A percentile compares a stretch with the other conserved stretches of the same genome.
These are phyloP conservation scores for Bothrops alternatus DNA, from an alignment of 2,797 vertebrate genomes.

Conservation along the genomic window DNA sequence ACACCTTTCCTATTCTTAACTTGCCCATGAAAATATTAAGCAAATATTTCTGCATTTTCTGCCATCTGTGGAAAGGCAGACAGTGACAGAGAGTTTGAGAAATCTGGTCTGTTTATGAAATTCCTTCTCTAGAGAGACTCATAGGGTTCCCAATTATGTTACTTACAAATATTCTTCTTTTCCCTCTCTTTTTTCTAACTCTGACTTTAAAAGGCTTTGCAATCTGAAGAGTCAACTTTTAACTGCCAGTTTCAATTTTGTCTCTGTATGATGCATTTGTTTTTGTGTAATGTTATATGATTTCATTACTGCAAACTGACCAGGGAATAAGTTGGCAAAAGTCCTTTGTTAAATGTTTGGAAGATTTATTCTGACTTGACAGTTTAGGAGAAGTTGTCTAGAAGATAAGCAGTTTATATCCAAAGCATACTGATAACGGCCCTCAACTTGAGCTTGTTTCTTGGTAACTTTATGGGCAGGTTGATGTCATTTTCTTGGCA, in stretches of 20 bases:
- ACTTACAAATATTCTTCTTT: background rate
- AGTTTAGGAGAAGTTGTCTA: background rate
- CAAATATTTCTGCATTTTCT: too few relatives aligned
- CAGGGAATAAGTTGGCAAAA: background rate
- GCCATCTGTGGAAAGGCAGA: background rate
- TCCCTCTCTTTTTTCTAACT: background rate
- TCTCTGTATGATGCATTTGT: background rate
- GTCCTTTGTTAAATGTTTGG: background rate
- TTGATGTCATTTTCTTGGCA: background rate
- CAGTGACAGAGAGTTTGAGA: background rate
- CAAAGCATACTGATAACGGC: background rate
- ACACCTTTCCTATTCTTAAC: background rate
- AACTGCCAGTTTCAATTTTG: background rate
- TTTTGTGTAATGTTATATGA: background rate
- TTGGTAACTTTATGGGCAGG: background rate
- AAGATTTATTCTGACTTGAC: background rate
- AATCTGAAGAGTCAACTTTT: background rate
- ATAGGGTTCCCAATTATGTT: background rate
- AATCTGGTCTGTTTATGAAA: background rate
- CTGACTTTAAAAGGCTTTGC: background rate
- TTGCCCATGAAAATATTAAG: background rate
- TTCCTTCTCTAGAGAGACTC: background rate
- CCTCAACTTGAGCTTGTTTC: background rate
- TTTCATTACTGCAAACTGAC: background rate
- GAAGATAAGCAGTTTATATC: background rate